phyloP scores from a whole-genome alignment of 1,140 invertebrate genomes.

The Whitmania pigra region DNA sequence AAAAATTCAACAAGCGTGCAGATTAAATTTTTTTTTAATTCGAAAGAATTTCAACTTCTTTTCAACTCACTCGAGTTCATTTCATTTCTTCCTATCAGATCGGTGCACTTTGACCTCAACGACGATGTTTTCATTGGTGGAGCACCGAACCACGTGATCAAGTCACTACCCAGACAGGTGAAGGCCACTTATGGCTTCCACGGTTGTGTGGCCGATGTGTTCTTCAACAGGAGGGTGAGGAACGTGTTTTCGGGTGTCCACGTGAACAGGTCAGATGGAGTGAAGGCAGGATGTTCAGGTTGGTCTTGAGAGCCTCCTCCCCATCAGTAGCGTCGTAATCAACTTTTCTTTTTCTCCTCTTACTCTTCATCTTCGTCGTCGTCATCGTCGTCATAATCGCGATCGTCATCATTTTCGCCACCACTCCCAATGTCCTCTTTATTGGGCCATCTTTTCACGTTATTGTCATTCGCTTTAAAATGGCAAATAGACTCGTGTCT shows the following conservation, averaged over 20 bases:
- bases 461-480: too few relatives aligned
- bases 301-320: not conserved
- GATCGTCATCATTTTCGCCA: too few relatives aligned
- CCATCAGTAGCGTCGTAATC: not conserved
- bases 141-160: not conserved
- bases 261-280: not conserved
- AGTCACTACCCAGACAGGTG: constrained; percentile 1
- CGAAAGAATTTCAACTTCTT: too few relatives aligned
- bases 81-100: not conserved
- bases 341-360: not conserved
- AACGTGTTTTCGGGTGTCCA: not conserved
- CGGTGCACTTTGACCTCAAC: constrained; percentile 17
- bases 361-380: not conserved
- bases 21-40: too few relatives aligned
- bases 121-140: constrained; percentile 18
- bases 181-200: constrained; percentile 13
- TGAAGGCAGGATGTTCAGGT: not conserved
- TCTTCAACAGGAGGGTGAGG: constrained; percentile 2
- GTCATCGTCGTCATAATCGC: too few relatives aligned
- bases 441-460: too few relatives aligned
- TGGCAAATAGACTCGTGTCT: too few relatives aligned
- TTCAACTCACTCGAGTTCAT: not conserved
- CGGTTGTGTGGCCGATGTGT: constrained; percentile 12
- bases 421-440: too few relatives aligned
- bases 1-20: too few relatives aligned